phyloP scores from a whole-genome alignment of 2,113 vertebrate genomes.

The Indicator maculatus region DNA sequence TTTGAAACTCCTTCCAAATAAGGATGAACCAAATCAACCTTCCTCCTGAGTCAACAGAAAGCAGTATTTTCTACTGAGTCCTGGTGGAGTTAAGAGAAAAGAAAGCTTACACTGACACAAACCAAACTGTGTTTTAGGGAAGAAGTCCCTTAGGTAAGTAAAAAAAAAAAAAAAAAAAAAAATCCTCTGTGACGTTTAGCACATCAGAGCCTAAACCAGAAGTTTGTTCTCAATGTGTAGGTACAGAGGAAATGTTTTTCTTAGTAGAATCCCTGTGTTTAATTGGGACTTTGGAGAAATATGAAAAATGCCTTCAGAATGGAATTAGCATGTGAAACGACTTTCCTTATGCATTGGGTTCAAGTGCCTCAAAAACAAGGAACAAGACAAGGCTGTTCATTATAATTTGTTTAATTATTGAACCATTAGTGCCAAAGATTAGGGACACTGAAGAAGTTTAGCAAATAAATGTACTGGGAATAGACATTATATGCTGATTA shows the following conservation, averaged over 20 bases:
- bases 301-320: constrained; percentile 45
- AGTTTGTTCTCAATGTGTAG: not conserved
- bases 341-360: constrained; percentile 39
- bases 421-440: constrained; percentile 70
- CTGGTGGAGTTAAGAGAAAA: not conserved
- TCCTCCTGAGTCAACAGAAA: not conserved
- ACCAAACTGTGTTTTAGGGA: not conserved
- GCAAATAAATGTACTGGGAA: constrained; percentile 67
- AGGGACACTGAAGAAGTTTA: constrained; percentile 56
- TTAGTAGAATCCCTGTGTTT: not conserved
- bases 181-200: not conserved
- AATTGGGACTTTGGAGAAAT: constrained; percentile 26
- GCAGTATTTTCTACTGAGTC: not conserved
- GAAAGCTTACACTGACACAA: not conserved
- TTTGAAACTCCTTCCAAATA: not conserved
- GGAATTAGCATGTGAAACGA: constrained; percentile 38
- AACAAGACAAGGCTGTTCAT: constrained; percentile 58
- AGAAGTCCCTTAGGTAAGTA: not conserved
- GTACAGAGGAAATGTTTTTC: not conserved
- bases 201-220: not conserved
- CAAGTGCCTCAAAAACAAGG: constrained; percentile 49
- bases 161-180: not conserved
- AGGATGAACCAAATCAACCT: not conserved
- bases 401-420: constrained; percentile 70
- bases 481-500: constrained; percentile 65